These are phyloP conservation scores for Loripinus fragilis DNA, from an alignment of 2,888 invertebrate species.

Conservation along the genomic window DNA sequence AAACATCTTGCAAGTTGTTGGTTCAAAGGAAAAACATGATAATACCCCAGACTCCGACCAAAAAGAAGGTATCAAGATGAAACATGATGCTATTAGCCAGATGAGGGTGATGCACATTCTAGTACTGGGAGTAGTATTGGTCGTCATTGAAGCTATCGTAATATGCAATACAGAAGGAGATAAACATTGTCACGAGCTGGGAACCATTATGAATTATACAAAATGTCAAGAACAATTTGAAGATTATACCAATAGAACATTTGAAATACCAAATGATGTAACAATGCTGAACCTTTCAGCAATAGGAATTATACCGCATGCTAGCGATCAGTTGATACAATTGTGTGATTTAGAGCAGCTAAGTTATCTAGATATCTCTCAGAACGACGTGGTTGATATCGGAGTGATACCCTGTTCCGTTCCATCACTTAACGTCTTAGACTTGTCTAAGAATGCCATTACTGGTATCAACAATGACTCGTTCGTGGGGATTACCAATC, in stretches of 20 bases:
- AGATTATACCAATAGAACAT: neutral
- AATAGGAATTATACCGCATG: neutral
- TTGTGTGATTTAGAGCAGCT: neutral
- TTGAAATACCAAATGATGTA: neutral
- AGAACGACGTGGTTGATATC: neutral
- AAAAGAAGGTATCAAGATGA: no score
- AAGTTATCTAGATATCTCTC: neutral
- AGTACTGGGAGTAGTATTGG: neutral
- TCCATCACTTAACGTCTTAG: neutral
- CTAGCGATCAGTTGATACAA: neutral
- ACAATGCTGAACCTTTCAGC: neutral
- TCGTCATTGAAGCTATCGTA: neutral
- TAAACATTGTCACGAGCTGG: neutral
- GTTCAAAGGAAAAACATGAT: no score
- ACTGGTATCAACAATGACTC: neutral
- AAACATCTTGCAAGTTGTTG: no score
- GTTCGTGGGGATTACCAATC: neutral
- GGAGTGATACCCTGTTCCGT: neutral
- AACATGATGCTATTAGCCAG: no score
- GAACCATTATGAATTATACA: neutral
- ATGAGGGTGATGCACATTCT: no score
- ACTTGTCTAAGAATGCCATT: neutral
- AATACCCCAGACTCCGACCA: no score
- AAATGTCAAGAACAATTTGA: neutral
- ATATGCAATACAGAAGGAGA: neutral